Evolutionary conservation across 2,888 invertebrate genomes (phyloP).

Genomic region (Frankliniella intonsa): DNA sequence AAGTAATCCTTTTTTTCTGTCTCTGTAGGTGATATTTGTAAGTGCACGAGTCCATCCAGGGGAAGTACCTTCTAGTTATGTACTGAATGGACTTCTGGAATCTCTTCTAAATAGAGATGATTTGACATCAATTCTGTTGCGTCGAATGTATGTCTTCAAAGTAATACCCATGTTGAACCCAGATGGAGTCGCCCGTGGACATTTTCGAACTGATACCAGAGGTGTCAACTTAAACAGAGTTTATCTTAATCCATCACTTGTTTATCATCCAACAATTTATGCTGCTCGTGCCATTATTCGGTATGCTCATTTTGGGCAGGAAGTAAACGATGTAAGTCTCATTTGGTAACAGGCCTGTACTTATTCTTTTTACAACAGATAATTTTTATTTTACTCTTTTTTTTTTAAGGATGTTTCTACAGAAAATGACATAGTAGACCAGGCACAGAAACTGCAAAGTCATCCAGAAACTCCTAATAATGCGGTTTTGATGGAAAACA

Average conservation of each 20-base stretch:
- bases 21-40: slow-evolving; percentile 67
- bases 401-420: neutral
- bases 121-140: slow-evolving; percentile 64
- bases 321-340: slow-evolving; percentile 52
- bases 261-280: slow-evolving; percentile 76
- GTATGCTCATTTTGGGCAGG: slow-evolving; percentile 65
- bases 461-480: neutral
- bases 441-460: neutral
- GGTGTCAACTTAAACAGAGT: slow-evolving; percentile 86
- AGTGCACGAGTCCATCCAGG: slow-evolving; percentile 90
- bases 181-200: slow-evolving; percentile 81
- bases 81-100: slow-evolving; percentile 82
- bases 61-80: slow-evolving; percentile 86
- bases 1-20: no score
- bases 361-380: neutral
- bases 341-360: no score
- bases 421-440: neutral
- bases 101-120: slow-evolving; percentile 70
- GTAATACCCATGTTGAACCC: slow-evolving; percentile 87
- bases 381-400: neutral
- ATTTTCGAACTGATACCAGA: slow-evolving; percentile 79
- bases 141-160: slow-evolving; percentile 79
- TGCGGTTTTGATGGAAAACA: neutral
- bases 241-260: slow-evolving; percentile 71
- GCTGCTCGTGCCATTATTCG: slow-evolving; percentile 57